These are phyloP conservation scores for Drosophila vallismaia DNA, from an alignment of 2,888 invertebrate species.

Conservation along the genomic window DNA sequence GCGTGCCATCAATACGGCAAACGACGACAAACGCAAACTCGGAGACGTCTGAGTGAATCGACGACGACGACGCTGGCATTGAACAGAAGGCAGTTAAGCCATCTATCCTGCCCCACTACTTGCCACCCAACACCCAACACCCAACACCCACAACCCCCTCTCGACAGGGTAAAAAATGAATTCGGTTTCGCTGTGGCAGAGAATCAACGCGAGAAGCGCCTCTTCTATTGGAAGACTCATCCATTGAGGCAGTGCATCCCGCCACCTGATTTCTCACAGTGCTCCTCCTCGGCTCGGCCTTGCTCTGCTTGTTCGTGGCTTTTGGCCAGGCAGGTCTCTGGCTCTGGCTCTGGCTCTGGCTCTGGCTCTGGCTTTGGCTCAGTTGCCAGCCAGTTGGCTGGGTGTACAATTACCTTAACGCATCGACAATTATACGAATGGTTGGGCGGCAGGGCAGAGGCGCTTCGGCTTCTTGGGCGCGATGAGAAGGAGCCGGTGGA, in stretches of 20 bases:
- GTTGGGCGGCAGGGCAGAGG: slow-evolving; percentile 62
- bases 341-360: not conserved
- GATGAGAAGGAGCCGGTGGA: not conserved
- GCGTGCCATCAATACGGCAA: slow-evolving; percentile 76
- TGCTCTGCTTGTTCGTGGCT: slow-evolving; percentile 47
- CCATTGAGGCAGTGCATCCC: too few relatives aligned
- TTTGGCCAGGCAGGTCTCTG: not conserved
- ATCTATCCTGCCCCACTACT: slow-evolving; percentile 7
- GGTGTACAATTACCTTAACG: slow-evolving; percentile 84
- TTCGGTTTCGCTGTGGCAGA: not conserved
- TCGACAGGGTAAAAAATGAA: not conserved
- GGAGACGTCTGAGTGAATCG: slow-evolving; percentile 67
- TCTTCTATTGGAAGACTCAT: too few relatives aligned
- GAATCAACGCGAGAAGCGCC: too few relatives aligned
- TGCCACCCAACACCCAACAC: not conserved
- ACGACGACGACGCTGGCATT: slow-evolving; percentile 57
- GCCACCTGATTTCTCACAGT: slow-evolving; percentile 11
- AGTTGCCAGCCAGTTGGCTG: slow-evolving; percentile 41
- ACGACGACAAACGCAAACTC: slow-evolving; percentile 70
- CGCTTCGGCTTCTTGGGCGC: slow-evolving; percentile 19
- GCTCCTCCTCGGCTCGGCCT: slow-evolving; percentile 57
- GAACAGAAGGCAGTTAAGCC: slow-evolving; percentile 55
- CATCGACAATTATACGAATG: slow-evolving; percentile 84
- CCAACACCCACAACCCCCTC: not conserved
- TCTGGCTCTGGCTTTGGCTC: slow-evolving; percentile 1